Percentiles rank a stretch among this genome's conserved stretches.
These are phyloP conservation scores for Exocentrus adspersus DNA, from an alignment of 2,888 invertebrate species.

Conservation along the genomic window DNA sequence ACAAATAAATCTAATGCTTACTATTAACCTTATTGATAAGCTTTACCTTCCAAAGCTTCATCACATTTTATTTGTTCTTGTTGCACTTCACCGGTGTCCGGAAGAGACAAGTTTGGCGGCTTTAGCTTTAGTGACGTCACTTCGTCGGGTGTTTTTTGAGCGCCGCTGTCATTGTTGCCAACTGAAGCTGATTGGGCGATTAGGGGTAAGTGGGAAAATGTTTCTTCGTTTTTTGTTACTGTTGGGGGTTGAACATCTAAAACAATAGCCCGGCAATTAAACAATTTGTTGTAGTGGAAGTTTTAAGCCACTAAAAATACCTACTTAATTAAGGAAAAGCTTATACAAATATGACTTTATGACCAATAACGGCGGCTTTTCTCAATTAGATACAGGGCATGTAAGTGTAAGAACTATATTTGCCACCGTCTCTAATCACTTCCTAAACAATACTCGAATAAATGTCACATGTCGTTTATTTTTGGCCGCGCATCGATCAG, in stretches of 20 bases:
- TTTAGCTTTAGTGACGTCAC: conserved; percentile 1
- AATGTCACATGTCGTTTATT: conserved; percentile 24
- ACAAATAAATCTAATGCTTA: too few relatives aligned
- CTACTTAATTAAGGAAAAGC: neutral
- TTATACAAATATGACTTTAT: neutral
- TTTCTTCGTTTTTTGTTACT: neutral
- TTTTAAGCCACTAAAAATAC: too few relatives aligned
- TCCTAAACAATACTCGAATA: neutral
- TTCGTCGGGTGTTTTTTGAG: neutral
- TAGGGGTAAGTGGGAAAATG: neutral
- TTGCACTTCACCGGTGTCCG: neutral
- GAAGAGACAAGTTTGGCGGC: too few relatives aligned
- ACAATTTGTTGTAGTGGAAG: too few relatives aligned
- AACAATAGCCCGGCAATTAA: too few relatives aligned
- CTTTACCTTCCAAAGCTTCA: neutral
- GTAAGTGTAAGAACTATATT: neutral
- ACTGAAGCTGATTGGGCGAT: neutral
- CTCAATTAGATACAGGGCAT: too few relatives aligned
- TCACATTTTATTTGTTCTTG: neutral
- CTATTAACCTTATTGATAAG: too few relatives aligned
- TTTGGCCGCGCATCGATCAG: conserved; percentile 4
- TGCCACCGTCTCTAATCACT: conserved; percentile 4
- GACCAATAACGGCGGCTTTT: too few relatives aligned
- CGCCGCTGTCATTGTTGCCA: neutral
- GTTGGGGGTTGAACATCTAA: too few relatives aligned